Evolutionary conservation across 2,113 vertebrate species (phyloP).

Genomic region (Piprites chloris): DNA sequence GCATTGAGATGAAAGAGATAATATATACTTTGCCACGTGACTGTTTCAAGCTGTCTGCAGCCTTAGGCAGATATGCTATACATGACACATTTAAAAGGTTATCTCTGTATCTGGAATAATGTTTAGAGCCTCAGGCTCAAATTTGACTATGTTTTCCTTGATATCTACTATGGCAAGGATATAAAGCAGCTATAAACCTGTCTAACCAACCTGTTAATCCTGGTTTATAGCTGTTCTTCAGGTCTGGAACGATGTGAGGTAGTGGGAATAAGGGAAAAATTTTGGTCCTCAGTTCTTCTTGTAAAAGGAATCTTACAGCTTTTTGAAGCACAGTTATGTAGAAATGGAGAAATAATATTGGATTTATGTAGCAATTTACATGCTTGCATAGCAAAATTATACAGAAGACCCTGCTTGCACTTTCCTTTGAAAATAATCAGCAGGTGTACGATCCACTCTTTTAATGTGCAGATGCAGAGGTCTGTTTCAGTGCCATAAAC

Average conservation of each 20-base stretch:
- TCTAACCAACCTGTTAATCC: neutral
- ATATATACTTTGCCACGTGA: neutral
- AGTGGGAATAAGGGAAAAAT: neutral
- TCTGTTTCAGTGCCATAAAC: neutral
- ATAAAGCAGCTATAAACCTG: conserved; percentile 18
- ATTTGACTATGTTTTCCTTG: conserved; percentile 33
- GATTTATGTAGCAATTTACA: neutral
- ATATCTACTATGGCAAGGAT: neutral
- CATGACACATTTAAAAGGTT: conserved; percentile 23
- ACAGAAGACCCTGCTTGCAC: neutral
- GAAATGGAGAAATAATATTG: neutral
- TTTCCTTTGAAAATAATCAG: neutral
- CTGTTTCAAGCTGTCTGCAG: neutral
- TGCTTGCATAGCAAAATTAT: neutral
- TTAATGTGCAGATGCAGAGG: neutral
- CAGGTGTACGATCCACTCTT: neutral
- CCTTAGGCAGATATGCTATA: neutral
- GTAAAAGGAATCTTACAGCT: neutral
- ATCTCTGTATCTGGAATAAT: neutral
- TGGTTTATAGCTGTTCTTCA: neutral
- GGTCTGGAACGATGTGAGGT: neutral
- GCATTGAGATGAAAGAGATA: neutral
- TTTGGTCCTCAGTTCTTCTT: neutral
- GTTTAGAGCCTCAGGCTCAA: neutral
- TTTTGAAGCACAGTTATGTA: neutral